Evolutionary conservation across 1,140 invertebrate species (phyloP), one percentile per base, ranked within the genome.

Genomic region (Pseudomyrmex flavicornis): DNA sequence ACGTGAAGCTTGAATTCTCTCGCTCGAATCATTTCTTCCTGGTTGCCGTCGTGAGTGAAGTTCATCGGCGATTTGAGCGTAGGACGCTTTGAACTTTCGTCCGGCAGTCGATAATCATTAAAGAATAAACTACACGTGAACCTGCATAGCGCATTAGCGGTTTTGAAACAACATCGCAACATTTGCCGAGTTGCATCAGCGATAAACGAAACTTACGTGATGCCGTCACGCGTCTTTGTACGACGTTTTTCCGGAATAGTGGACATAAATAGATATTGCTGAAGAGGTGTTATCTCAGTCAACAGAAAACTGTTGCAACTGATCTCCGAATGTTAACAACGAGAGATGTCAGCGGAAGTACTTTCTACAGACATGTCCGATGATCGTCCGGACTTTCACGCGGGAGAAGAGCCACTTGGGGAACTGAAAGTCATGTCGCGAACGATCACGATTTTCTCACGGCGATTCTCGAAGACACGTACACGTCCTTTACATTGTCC

Each of bases 371-470:
- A 48, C 61, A 52, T 66, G 74, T 73, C 74, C 82, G 83, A 82
- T 70, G 85, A 85, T 80, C 70, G 26, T 66, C 56, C 59, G 52
- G 54, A 88, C 86, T 88, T 88, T 88, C 87, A 85, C 86, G 50
- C 17, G 48, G 72, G 50, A 46, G 68, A 56, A 74, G 58, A 63
- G 52, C 35, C 69, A 62, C 68, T 54, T 22, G 61, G 46, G 79
- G 76, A 89, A 88, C 59, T 88, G 84, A 89, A 88, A 89, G 76
- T 89, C 82, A 89, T 66, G 58, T 76, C 69, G 46, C 63, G 70
- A 54, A 82, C 52, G 58, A 73, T 82, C 79, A 65, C 72, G 79
- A 63, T 82, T 82, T 75, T 82, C 79, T 75, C 79, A 82, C 61
- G 59, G 61, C 2, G 72, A 54, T 17, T 82, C 58, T 62, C 35